Base-by-base conservation (phyloP, 1,140 invertebrate genomes). In the Potamilus streckersoni region DNA sequence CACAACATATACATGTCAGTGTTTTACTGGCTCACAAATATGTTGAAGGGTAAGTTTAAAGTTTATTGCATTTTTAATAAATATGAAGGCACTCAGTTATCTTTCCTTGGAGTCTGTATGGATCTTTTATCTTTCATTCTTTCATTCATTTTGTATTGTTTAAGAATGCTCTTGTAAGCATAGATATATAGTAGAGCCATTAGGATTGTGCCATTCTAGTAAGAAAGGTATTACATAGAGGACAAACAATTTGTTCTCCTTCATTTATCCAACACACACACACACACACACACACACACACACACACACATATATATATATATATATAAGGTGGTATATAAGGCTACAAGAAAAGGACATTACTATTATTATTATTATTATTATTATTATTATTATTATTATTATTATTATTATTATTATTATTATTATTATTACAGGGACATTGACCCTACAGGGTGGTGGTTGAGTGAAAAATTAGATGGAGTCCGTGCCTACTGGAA, bases 391-490 rank as follows among this genome's bases (percentile, higher is more conserved):
- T n/a, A n/a, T n/a, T n/a, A n/a, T n/a, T n/a, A n/a, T n/a, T n/a
- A n/a, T n/a, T 6, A 56, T 68, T 69, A 13, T 57, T 5, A 56
- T 57, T 65, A 57, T 74, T 31, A 57, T 31, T 55, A 67, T 11
- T 20, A 67, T 15, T 31, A 19, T 31, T 31, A 19, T 20, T 65
- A 19, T 78, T 79, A 13, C 69, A 83, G 80, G 31, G 63, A 62
- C 49, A 68, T 72, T 27, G 73, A 88, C 67, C 86, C 86, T 60
- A 71, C 74, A 60, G 83, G 83, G 14, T 88, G 86, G 86, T 88
- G 86, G 86, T 82, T 88, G 57, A 87, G 85, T 83, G 86, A 88
- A 67, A 88, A 88, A 38, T 74, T 87, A 64, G 87, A 88, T 80
- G 87, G 87, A 23, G 87, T 88, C 1, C 61, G 87, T 71, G 87